Base-by-base conservation (phyloP, 2,888 invertebrate genomes). In the Eustalomyia histrio region DNA sequence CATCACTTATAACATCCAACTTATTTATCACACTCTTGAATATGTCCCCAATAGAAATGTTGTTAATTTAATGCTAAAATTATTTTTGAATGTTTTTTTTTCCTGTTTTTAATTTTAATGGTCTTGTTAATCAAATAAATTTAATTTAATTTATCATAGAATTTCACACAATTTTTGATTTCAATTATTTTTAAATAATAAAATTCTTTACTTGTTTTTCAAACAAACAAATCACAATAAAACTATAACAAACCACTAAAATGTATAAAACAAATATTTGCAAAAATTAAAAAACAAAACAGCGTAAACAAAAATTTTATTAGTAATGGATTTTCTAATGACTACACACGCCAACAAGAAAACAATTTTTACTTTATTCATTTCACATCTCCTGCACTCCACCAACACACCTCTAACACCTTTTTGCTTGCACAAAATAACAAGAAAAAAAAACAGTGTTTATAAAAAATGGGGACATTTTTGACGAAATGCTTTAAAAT, bases 101-200 rank as follows among this genome's bases (percentile, higher is more conserved):
- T 47, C n/a, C 55, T 78, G 64, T 43, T 29, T 43, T 67, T 39
- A 50, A 12, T 24, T 76, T 47, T 80, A 76, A 76, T 78, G 69
- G 43, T 78, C 64, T 81, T 81, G 81, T 74, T 78, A 81, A 76
- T 83, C 76, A 79, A 83, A 83, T 83, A 75, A 82, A 83, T 84
- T 83, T 83, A 73, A 80, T 82, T 79, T 81, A 79, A 82, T 82
- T 76, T 73, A 75, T 78, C 76, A 73, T 76, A 83, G 75, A 79
- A 79, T 84, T 80, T 81, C 72, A 71, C 82, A 74, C 79, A 74
- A 76, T 82, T 52, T 76, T 73, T 74, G 43, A 68, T 63, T 43
- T 29, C 24, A 64, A 18, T 76, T 75, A 63, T 53, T 65, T 61
- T 35, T 73, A 29, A 29, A 29, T 29, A 29, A 29, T 60, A 69